A percentile compares a stretch with the other conserved stretches of the same genome.
Evolutionary conservation across 2,888 invertebrate genomes (phyloP).

Genomic region (Osedax fenrisi): DNA sequence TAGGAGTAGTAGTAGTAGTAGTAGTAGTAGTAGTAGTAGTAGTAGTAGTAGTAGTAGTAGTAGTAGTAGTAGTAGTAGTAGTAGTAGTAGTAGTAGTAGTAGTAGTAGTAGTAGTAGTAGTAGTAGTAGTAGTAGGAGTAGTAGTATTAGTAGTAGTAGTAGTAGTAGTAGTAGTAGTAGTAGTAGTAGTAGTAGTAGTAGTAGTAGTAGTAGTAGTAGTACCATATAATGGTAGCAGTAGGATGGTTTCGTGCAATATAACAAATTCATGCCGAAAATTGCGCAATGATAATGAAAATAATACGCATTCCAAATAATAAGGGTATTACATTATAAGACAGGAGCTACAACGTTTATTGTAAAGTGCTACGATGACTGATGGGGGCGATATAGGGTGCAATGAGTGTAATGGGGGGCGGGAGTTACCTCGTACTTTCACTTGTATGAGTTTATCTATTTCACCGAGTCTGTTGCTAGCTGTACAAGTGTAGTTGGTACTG

Average conservation of each 20-base stretch:
- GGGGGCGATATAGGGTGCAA: too few relatives aligned
- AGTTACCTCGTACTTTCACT: background rate
- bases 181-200: conserved; percentile 10
- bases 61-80: conserved; percentile 15
- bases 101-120: background rate
- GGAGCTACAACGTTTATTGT: too few relatives aligned
- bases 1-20: conserved; percentile 21
- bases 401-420: too few relatives aligned
- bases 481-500: background rate
- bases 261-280: too few relatives aligned
- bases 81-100: conserved; percentile 16
- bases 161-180: background rate
- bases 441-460: background rate
- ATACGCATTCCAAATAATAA: too few relatives aligned
- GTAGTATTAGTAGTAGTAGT: too few relatives aligned
- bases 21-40: conserved; percentile 19
- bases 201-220: conserved; percentile 21
- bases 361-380: too few relatives aligned
- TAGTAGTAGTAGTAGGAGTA: too few relatives aligned
- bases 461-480: background rate
- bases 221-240: too few relatives aligned
- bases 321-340: too few relatives aligned
- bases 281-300: too few relatives aligned
- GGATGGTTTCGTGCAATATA: too few relatives aligned
- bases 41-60: conserved; percentile 20